Conservation (phyloP, 2,113 vertebrate genomes). For the Nettapus auritus region DNA sequence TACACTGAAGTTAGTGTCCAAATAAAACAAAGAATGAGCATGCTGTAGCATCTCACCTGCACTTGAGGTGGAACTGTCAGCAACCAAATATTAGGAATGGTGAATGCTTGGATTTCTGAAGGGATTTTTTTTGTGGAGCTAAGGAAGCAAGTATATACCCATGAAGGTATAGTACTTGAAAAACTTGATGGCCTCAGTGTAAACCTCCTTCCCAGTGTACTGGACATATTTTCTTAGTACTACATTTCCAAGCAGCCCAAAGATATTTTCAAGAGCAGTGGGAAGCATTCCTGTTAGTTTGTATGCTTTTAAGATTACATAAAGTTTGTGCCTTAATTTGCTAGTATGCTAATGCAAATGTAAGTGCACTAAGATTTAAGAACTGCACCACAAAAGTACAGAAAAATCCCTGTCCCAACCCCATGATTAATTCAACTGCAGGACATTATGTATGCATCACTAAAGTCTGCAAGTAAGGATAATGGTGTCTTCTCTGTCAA, state of each 20-base stretch:
- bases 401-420: neutral
- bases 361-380: conserved; percentile 9
- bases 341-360: conserved; percentile 15
- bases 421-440: neutral
- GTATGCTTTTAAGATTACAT: conserved; percentile 22
- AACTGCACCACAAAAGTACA: neutral
- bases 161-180: neutral
- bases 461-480: conserved; percentile 18
- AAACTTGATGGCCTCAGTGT: conserved; percentile 3
- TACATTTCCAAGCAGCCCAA: conserved; percentile 18
- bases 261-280: conserved; percentile 6
- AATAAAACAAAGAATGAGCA: neutral
- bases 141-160: neutral
- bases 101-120: conserved; percentile 4
- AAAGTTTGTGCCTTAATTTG: conserved; percentile 54
- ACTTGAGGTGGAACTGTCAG: neutral
- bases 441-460: neutral
- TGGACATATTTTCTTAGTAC: conserved; percentile 7
- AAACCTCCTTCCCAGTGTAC: conserved; percentile 10
- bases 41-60: neutral
- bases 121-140: neutral
- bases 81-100: neutral
- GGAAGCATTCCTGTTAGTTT: conserved; percentile 12
- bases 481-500: neutral
- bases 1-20: neutral